Evolutionary conservation across 2,888 invertebrate genomes (phyloP), one percentile per base, ranked within the genome.

Genomic region (Mongoloraphidia duomilia): DNA sequence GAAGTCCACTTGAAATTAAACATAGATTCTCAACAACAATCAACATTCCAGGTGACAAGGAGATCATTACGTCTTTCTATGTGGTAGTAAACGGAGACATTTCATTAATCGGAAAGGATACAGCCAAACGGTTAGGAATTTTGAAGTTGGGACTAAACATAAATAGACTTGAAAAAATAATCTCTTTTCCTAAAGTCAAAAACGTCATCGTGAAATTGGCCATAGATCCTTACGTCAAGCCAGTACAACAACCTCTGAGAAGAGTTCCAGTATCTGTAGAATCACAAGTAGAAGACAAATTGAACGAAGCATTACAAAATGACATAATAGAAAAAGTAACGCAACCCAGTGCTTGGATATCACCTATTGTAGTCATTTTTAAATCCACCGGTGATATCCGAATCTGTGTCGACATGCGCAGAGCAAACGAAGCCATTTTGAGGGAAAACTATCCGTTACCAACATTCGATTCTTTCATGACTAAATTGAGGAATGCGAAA

Each of bases 401-500:
- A 10, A 55, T 65, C 34, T 63, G 64, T 51, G 51, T 65, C 26
- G 64, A 64, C 51, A 64, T 65, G 59, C 52, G 60, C 9, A 51
- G 63, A 34, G 56, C 61, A 50, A 64, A 65, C 53, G 54, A 53
- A 49, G 62, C 63, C 2, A 59, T 64, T n/a, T 41, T 52, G 33
- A 47, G 52, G 26, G 55, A 54, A 49, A 46, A 54, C 41, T 53
- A 55, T 49, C 54, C 56, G 14, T 47, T 58, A 46, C 63, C 58
- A 35, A 59, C n/a, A n/a, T n/a, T n/a, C n/a, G n/a, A n/a, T n/a
- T n/a, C n/a, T n/a, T n/a, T n/a, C n/a, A n/a, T n/a, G n/a, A n/a
- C n/a, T n/a, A n/a, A n/a, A n/a, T n/a, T n/a, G 56, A 45, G 37
- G 38, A 14, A 45, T 34, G 44, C 44, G n/a, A 44, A 44, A 44